Conservation (phyloP, 2,113 vertebrate genomes). For the Burhinus bistriatus region DNA sequence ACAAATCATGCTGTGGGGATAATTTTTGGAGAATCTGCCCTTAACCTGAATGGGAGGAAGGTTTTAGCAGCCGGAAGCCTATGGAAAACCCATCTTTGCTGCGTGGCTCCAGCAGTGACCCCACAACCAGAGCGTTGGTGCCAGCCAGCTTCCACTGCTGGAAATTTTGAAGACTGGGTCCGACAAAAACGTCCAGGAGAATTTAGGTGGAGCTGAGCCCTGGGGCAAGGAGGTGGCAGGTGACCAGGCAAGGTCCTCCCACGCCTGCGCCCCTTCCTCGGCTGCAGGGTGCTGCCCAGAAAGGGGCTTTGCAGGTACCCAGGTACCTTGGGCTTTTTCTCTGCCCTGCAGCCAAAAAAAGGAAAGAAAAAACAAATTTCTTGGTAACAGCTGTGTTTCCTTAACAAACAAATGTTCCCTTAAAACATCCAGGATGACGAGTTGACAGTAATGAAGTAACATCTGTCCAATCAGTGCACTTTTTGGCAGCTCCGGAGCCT, state of each 20-base stretch:
- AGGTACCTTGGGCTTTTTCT: not conserved
- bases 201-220: not conserved
- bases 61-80: not conserved
- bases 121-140: accelerated
- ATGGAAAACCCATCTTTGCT: not conserved
- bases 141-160: accelerated
- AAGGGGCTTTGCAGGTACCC: not conserved
- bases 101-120: not conserved
- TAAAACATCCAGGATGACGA: slow-evolving; percentile 67
- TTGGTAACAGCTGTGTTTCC: slow-evolving; percentile 74
- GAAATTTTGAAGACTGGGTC: not conserved
- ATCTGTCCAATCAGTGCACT: slow-evolving; percentile 72
- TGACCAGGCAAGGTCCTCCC: not conserved
- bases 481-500: slow-evolving; percentile 63
- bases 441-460: slow-evolving; percentile 71
- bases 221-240: not conserved
- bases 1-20: not conserved
- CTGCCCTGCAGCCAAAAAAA: slow-evolving; percentile 30
- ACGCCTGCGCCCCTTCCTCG: not conserved
- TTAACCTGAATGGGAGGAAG: not conserved
- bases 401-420: slow-evolving; percentile 75
- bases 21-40: not conserved
- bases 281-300: not conserved
- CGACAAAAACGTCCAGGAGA: not conserved
- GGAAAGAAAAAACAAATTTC: slow-evolving; percentile 53